Conservation (phyloP, 2,113 vertebrate genomes). For the Candoia aspera region DNA sequence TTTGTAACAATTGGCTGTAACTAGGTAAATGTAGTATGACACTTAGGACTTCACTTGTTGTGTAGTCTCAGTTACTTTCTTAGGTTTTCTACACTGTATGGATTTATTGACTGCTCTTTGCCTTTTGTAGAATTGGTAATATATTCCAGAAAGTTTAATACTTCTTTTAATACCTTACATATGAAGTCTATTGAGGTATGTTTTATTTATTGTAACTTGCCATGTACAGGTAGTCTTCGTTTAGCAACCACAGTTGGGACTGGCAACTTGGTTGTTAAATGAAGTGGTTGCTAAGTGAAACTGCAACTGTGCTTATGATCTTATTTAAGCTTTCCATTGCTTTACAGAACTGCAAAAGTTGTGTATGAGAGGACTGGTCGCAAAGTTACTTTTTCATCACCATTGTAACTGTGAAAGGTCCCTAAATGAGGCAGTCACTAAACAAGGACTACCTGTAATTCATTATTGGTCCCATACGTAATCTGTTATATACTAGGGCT, state of each 20-base stretch:
- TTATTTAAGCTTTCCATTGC: neutral
- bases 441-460: neutral
- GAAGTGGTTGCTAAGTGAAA: neutral
- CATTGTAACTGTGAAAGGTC: neutral
- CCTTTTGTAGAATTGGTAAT: neutral
- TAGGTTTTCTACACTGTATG: neutral
- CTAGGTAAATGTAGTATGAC: neutral
- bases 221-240: neutral
- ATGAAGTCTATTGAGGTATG: neutral
- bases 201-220: neutral
- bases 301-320: neutral
- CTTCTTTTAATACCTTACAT: neutral
- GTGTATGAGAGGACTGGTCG: neutral
- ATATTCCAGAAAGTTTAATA: neutral
- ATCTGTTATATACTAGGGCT: neutral
- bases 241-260: neutral
- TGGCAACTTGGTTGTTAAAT: neutral
- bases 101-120: neutral
- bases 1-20: neutral
- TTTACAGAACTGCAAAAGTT: neutral
- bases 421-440: neutral
- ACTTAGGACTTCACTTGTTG: neutral
- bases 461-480: neutral
- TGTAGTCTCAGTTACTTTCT: neutral
- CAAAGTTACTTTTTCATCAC: neutral